Percentiles rank a stretch among this genome's conserved stretches.
These are phyloP conservation scores for Eudyptes chrysolophus DNA, from an alignment of 2,113 vertebrate species.

Conservation along the genomic window DNA sequence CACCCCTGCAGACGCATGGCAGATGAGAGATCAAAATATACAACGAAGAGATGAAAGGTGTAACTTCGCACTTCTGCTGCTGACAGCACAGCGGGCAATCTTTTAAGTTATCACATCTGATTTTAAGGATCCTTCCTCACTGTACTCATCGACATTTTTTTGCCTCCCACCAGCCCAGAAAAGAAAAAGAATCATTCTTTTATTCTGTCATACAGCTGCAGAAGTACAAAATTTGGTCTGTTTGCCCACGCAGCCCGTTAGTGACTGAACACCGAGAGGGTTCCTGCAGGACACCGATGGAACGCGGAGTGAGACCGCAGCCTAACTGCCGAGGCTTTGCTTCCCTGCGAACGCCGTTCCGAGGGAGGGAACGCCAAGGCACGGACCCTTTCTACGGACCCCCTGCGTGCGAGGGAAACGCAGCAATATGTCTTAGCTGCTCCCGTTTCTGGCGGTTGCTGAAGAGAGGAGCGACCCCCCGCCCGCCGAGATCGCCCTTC, in stretches of 20 bases:
- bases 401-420: no score
- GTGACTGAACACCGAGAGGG: fast-evolving
- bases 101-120: no score
- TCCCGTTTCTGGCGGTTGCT: background rate
- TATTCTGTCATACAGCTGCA: background rate
- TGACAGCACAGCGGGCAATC: background rate
- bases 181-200: background rate
- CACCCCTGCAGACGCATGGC: background rate
- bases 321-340: background rate
- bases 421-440: background rate
- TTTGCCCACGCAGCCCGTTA: background rate
- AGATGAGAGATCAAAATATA: background rate
- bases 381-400: no score
- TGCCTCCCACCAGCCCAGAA: fast-evolving
- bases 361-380: background rate
- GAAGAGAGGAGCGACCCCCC: background rate
- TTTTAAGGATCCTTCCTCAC: background rate
- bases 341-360: background rate
- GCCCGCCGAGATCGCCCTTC: background rate
- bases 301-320: fast-evolving
- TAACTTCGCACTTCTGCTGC: background rate
- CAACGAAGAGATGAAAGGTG: fast-evolving
- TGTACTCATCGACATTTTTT: fast-evolving
- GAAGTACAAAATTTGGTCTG: background rate
- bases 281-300: fast-evolving